phyloP scores from a whole-genome alignment of 2,797 vertebrate species.

The Pteropus rufus region DNA sequence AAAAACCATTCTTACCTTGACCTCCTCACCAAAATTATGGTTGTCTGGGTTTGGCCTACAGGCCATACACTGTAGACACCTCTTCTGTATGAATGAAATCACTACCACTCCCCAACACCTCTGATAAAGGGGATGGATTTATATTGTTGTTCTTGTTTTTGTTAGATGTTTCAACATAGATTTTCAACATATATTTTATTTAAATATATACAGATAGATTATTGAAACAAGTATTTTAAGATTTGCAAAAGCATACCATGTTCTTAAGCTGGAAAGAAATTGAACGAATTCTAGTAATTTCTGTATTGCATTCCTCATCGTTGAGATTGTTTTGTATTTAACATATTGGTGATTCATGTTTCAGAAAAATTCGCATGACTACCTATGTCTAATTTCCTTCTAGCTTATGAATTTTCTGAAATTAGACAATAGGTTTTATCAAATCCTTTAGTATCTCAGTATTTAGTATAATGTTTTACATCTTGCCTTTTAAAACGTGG shows the following conservation, averaged over 20 bases:
- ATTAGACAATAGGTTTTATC: background rate
- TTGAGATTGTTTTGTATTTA: background rate
- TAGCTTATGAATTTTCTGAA: background rate
- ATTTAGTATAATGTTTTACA: background rate
- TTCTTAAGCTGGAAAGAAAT: background rate
- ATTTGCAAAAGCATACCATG: background rate
- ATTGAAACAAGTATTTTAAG: background rate
- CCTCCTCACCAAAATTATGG: too few species aligned
- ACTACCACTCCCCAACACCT: background rate
- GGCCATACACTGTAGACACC: accelerated
- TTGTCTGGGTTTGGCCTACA: background rate
- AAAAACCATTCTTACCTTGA: background rate
- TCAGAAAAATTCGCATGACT: background rate
- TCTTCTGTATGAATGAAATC: background rate
- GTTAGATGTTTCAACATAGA: background rate
- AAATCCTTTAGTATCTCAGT: background rate
- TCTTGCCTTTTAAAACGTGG: background rate
- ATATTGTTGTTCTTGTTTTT: background rate
- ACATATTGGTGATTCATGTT: background rate
- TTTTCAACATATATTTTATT: background rate
- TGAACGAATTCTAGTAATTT: background rate
- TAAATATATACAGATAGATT: background rate
- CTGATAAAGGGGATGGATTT: background rate
- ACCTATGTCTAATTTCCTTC: background rate
- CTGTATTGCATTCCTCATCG: background rate